These are phyloP conservation scores for Coregonus clupeaformis DNA, from an alignment of 2,113 vertebrate species.

Conservation along the genomic window DNA sequence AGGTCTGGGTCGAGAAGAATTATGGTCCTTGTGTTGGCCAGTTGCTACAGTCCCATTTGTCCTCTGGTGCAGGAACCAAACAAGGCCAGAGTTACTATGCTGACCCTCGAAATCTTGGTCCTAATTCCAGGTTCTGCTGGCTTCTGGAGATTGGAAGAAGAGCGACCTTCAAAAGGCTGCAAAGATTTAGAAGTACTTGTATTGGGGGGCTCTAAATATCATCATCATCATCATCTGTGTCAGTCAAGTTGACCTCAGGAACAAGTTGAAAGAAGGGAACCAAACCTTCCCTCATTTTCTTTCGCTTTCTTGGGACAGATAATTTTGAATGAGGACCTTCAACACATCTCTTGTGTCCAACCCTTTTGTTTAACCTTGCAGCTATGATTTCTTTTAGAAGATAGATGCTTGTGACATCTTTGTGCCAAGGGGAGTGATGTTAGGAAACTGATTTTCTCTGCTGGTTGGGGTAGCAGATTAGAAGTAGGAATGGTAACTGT, in stretches of 20 bases:
- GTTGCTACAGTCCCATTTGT: not conserved
- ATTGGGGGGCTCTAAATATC: not conserved
- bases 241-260: not conserved
- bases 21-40: not conserved
- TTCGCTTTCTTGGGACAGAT: not conserved
- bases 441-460: not conserved
- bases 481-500: not conserved
- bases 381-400: not conserved
- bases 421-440: slow-evolving; percentile 11
- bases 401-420: not conserved
- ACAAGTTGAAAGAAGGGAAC: not conserved
- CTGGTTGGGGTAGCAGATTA: not conserved
- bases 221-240: not conserved
- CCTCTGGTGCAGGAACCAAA: slow-evolving; percentile 52
- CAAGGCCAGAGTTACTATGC: slow-evolving; percentile 43
- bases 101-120: not conserved
- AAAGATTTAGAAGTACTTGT: not conserved
- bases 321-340: not conserved
- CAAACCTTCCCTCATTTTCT: not conserved
- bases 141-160: not conserved
- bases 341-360: not conserved
- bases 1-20: not conserved
- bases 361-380: not conserved
- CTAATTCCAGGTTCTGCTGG: not conserved
- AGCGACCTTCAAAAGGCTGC: too few relatives aligned